Conservation (phyloP, 35 echinoderm and acorn worm species). For the Lytechinus variegatus region DNA sequence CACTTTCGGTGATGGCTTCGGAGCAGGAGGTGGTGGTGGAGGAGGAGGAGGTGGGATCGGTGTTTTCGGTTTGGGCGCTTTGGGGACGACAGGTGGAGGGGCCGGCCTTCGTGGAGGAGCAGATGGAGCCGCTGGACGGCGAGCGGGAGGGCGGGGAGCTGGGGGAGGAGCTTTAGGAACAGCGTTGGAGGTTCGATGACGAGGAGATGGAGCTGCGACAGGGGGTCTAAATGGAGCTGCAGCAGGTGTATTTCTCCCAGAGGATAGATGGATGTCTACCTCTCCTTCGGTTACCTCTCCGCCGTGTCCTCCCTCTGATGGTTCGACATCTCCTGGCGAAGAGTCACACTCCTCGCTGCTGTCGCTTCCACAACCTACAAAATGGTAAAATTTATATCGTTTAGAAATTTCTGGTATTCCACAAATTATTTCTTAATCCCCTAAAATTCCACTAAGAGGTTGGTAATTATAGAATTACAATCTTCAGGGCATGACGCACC, state of each 20-base stretch:
- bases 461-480: too few relatives aligned
- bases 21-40: background rate
- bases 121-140: background rate
- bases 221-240: background rate
- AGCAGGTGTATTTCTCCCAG: background rate
- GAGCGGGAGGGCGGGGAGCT: slow-evolving; percentile 14
- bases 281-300: background rate
- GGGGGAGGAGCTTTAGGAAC: background rate
- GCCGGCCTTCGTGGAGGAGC: background rate
- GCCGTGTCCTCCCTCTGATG: background rate
- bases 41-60: background rate
- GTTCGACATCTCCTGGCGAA: background rate
- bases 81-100: background rate
- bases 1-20: background rate
- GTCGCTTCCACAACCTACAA: background rate
- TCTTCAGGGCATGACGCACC: too few relatives aligned
- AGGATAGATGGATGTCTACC: background rate
- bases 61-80: background rate
- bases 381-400: background rate
- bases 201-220: background rate
- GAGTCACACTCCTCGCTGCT: background rate
- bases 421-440: too few relatives aligned
- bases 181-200: background rate
- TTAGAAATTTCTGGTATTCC: too few relatives aligned
- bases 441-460: too few relatives aligned